Conservation (phyloP, 1,140 invertebrate genomes). For the Schlechtendalia chinensis region DNA sequence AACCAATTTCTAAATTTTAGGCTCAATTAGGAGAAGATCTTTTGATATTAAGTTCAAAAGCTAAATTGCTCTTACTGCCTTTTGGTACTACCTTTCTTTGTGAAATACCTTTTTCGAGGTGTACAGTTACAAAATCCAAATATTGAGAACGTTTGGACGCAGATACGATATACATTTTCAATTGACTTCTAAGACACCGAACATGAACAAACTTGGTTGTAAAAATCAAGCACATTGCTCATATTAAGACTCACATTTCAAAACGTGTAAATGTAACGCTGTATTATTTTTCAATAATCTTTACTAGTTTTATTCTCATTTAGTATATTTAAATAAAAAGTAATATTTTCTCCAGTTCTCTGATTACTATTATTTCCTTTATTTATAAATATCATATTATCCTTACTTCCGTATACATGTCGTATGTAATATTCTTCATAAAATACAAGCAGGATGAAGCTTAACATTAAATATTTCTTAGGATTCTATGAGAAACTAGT, state of each 20-base stretch:
- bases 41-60: slow-evolving; percentile 32
- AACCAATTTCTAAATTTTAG: too few relatives aligned
- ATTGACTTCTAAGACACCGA: slow-evolving; percentile 52
- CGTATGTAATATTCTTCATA: too few relatives aligned
- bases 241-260: too few relatives aligned
- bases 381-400: background rate
- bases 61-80: too few relatives aligned
- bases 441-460: too few relatives aligned
- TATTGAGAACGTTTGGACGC: slow-evolving; percentile 6
- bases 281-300: too few relatives aligned
- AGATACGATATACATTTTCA: slow-evolving; percentile 44
- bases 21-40: slow-evolving; percentile 20
- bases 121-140: too few relatives aligned
- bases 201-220: slow-evolving; percentile 54
- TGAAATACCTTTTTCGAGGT: too few relatives aligned
- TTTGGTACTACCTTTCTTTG: background rate
- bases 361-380: background rate
- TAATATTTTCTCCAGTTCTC: slow-evolving; percentile 4
- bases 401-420: background rate
- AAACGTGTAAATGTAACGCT: too few relatives aligned
- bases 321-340: background rate
- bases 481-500: too few relatives aligned
- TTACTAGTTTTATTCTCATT: background rate
- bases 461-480: too few relatives aligned
- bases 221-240: slow-evolving; percentile 52